A percentile compares a stretch with the other conserved stretches of the same genome.
Evolutionary conservation across 2,888 invertebrate genomes (phyloP).

Genomic region (Heptascelio sp.): DNA sequence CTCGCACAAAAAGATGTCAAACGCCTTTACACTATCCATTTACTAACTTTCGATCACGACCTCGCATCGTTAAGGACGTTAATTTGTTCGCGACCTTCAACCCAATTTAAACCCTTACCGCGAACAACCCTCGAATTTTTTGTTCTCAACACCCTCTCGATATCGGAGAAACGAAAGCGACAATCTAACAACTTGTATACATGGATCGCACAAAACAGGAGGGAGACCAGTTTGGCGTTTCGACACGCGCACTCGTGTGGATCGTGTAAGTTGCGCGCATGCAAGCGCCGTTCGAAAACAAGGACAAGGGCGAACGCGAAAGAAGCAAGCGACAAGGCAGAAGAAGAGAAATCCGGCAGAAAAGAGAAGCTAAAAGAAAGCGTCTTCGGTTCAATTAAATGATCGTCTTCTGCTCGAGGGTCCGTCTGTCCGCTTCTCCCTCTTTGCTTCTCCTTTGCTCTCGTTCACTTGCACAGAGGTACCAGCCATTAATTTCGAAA

Average conservation of each 20-base stretch:
- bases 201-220: constrained; percentile 24
- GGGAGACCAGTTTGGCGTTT: constrained; percentile 25
- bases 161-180: constrained; percentile 32
- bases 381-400: constrained; percentile 79
- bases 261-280: constrained; percentile 37
- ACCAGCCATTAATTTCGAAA: no score
- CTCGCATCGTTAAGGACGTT: not conserved
- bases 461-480: no score
- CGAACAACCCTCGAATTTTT: constrained; percentile 6
- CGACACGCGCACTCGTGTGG: constrained; percentile 57
- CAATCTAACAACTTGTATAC: constrained; percentile 41
- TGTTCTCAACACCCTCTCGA: constrained; percentile 19
- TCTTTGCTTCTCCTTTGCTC: no score
- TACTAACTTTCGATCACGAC: not conserved
- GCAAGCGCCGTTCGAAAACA: constrained; percentile 50
- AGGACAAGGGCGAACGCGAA: constrained; percentile 31
- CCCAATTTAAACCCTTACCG: not conserved
- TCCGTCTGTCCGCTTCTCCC: no score
- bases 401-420: constrained; percentile 79
- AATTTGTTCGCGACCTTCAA: constrained; percentile 6
- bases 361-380: constrained; percentile 56
- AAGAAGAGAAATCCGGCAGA: constrained; percentile 24
- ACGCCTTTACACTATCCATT: no score
- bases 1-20: no score
- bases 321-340: constrained; percentile 10